Evolutionary conservation across 2,797 vertebrate genomes (phyloP).

Genomic region (Odontamblyopus rebecca): DNA sequence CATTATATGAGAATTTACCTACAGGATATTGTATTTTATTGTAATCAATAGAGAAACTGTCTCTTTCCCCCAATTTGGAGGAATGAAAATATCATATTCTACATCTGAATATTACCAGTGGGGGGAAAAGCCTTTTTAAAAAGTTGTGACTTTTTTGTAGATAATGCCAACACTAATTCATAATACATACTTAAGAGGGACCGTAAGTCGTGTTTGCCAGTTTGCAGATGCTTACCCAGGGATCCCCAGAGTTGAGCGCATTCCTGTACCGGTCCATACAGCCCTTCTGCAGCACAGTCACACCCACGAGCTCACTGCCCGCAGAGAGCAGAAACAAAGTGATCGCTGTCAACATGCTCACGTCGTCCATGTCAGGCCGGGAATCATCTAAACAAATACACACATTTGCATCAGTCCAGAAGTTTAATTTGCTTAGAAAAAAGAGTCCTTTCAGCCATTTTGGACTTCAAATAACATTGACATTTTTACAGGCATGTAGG

Average conservation of each 20-base stretch:
- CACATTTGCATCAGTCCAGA: background rate
- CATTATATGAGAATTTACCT: too few relatives aligned
- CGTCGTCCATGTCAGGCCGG: constrained; percentile 85
- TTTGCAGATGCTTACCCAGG: constrained; percentile 78
- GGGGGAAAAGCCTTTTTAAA: background rate
- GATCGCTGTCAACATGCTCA: constrained; percentile 93
- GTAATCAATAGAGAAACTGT: too few relatives aligned
- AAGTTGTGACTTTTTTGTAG: background rate
- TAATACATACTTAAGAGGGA: background rate
- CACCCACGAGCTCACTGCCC: constrained; percentile 88
- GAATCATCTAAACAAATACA: constrained; percentile 78
- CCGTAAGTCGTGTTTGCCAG: background rate
- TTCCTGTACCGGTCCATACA: constrained; percentile 91
- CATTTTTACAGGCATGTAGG: background rate
- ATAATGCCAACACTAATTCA: background rate
- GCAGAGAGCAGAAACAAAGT: constrained; percentile 94
- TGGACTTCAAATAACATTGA: background rate
- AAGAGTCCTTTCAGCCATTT: background rate
- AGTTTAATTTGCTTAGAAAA: background rate
- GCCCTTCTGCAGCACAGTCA: constrained; percentile 89
- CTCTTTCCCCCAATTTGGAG: too few relatives aligned
- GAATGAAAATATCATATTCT: too few relatives aligned
- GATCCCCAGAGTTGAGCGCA: constrained; percentile 90
- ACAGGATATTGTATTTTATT: too few relatives aligned
- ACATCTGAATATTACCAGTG: too few relatives aligned